These are phyloP conservation scores for Brachycybe producta DNA, from an alignment of 2,888 invertebrate genomes.

Conservation along the genomic window DNA sequence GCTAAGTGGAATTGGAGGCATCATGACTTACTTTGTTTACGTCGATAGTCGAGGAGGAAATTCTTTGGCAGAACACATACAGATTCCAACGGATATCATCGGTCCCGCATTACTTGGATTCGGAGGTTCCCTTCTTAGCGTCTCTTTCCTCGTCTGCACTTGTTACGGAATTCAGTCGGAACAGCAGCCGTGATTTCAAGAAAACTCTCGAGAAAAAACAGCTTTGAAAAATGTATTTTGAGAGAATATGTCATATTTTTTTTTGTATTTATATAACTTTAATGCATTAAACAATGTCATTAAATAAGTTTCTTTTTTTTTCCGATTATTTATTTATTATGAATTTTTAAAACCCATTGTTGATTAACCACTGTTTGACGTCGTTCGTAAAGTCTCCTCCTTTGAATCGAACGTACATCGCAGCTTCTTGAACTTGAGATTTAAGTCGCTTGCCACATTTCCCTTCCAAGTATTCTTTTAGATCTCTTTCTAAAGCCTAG, in stretches of 20 bases:
- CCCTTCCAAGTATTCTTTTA: conserved; percentile 47
- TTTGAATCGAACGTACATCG: conserved; percentile 52
- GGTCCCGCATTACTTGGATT: conserved; percentile 6
- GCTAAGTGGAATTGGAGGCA: background rate
- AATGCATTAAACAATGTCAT: background rate
- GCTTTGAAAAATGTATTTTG: no score
- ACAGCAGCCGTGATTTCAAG: no score
- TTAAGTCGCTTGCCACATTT: conserved; percentile 38
- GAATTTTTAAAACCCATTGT: conserved; percentile 56
- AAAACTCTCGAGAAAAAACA: no score
- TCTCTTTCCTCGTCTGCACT: background rate
- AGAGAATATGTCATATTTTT: no score
- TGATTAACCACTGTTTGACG: conserved; percentile 51
- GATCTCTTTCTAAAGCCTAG: conserved; percentile 49
- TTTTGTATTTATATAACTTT: no score
- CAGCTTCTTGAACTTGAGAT: conserved; percentile 61
- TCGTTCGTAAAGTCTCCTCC: conserved; percentile 63
- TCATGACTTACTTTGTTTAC: conserved; percentile 14
- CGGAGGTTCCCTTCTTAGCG: conserved; percentile 3
- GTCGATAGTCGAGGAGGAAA: background rate
- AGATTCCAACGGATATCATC: conserved; percentile 13
- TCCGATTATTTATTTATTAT: no score
- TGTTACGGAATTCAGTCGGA: background rate
- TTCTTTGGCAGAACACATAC: conserved; percentile 10
- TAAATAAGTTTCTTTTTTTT: background rate